A percentile compares a stretch with the other conserved stretches of the same genome.
Conservation (phyloP, 2,888 invertebrate genomes). For the Reticulitermes lucifugus region DNA sequence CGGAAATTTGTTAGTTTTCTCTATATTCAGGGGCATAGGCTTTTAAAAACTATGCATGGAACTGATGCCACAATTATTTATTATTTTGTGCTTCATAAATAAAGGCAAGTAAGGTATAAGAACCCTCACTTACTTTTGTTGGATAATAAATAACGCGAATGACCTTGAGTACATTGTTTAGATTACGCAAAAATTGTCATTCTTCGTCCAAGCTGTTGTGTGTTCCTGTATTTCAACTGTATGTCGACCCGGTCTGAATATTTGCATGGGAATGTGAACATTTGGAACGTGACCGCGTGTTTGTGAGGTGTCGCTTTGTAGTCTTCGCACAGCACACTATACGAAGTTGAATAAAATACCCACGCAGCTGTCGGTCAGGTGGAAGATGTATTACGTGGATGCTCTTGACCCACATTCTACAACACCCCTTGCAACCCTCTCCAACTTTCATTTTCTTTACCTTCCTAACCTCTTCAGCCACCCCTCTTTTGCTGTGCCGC, state of each 20-base stretch:
- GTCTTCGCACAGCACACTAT: no score
- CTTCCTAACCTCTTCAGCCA: not conserved
- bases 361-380: not conserved
- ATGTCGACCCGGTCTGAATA: not conserved
- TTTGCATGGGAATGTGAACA: not conserved
- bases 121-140: not conserved
- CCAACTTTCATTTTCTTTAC: not conserved
- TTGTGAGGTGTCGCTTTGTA: not conserved
- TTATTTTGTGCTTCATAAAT: no score
- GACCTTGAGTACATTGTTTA: not conserved
- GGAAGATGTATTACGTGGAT: not conserved
- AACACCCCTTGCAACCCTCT: not conserved
- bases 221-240: not conserved
- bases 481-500: not conserved
- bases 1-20: no score
- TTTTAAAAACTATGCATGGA: no score
- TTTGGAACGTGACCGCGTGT: not conserved
- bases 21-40: no score
- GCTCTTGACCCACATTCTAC: slow-evolving; percentile 24
- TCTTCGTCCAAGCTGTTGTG: not conserved
- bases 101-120: no score
- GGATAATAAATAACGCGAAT: not conserved
- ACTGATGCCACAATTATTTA: no score
- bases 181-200: not conserved
- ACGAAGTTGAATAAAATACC: not conserved